Percentiles rank a stretch among this genome's conserved stretches.
These are phyloP conservation scores for Dendrolimus kikuchii DNA, from an alignment of 1,140 invertebrate genomes.

Conservation along the genomic window DNA sequence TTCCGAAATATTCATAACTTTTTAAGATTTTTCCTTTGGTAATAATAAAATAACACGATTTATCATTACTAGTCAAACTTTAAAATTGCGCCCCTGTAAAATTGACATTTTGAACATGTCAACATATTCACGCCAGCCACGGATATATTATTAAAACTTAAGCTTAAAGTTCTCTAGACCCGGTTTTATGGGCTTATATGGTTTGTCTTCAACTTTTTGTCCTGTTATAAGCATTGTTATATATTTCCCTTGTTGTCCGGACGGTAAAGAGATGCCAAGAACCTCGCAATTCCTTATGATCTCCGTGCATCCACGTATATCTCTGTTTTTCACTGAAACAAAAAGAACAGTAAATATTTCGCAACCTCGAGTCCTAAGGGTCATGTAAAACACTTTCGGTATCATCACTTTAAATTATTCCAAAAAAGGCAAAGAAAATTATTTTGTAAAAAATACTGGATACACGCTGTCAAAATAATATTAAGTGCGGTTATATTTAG, in stretches of 20 bases:
- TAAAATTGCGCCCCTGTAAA: too few species aligned
- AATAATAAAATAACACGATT: too few species aligned
- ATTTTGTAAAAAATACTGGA: too few species aligned
- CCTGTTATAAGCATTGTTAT: slow-evolving; percentile 50
- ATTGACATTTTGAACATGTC: too few species aligned
- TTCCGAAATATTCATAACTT: background rate
- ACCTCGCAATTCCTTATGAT: slow-evolving; percentile 52
- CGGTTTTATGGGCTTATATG: slow-evolving; percentile 5
- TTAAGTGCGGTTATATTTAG: too few species aligned
- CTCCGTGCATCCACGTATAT: slow-evolving; percentile 51
- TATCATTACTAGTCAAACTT: too few species aligned
- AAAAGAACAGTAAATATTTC: slow-evolving; percentile 2
- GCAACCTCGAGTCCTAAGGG: too few species aligned
- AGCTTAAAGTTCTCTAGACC: slow-evolving; percentile 44
- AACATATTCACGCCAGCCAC: too few species aligned
- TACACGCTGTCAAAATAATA: too few species aligned
- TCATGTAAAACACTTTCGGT: too few species aligned
- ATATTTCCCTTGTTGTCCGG: slow-evolving; percentile 46
- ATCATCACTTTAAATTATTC: too few species aligned
- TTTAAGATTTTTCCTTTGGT: background rate
- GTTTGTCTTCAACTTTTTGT: slow-evolving; percentile 19
- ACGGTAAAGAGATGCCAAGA: slow-evolving; percentile 38
- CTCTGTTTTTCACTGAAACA: slow-evolving; percentile 50
- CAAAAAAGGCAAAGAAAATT: too few species aligned
- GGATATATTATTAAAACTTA: slow-evolving; percentile 44